These are phyloP conservation scores for Microplitis demolitor DNA, from an alignment of 1,140 invertebrate species.

Conservation along the genomic window DNA sequence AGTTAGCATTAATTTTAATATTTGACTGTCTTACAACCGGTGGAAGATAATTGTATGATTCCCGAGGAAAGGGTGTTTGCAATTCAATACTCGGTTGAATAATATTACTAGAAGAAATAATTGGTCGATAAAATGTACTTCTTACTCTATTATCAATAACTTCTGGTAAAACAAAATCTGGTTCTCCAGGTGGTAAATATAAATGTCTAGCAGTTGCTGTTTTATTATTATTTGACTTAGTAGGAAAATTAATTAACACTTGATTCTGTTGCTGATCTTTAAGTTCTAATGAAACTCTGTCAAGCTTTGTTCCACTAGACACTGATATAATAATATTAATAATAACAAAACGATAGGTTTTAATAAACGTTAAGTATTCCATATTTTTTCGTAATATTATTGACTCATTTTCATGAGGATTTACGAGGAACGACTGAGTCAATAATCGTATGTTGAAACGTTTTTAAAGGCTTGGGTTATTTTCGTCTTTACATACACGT, in stretches of 20 bases:
- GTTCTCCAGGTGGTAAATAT: conserved; percentile 37
- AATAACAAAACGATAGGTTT: not conserved
- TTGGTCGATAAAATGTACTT: conserved; percentile 13
- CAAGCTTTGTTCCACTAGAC: not conserved
- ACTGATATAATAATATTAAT: not conserved
- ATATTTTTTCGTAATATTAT: not conserved
- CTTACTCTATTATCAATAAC: conserved; percentile 43
- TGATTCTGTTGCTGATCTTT: conserved; percentile 20
- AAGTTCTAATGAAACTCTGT: not conserved
- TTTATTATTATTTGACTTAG: conserved; percentile 24
- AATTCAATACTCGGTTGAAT: conserved; percentile 13
- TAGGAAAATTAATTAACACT: conserved; percentile 38
- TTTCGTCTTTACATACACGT: not conserved
- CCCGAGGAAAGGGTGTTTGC: conserved; percentile 15
- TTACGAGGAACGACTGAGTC: conserved; percentile 14
- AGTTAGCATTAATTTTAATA: not conserved
- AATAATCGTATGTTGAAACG: not conserved
- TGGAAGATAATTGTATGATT: not conserved
- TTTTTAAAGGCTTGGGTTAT: conserved; percentile 25
- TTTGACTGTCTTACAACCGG: not conserved
- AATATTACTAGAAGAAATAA: not conserved
- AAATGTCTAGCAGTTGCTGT: conserved; percentile 17
- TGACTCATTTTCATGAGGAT: conserved; percentile 1
- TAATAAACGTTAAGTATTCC: not conserved
- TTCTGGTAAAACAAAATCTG: conserved; percentile 35